Evolutionary conservation across 2,797 vertebrate genomes (phyloP).

Genomic region (Cottoperca gobio): DNA sequence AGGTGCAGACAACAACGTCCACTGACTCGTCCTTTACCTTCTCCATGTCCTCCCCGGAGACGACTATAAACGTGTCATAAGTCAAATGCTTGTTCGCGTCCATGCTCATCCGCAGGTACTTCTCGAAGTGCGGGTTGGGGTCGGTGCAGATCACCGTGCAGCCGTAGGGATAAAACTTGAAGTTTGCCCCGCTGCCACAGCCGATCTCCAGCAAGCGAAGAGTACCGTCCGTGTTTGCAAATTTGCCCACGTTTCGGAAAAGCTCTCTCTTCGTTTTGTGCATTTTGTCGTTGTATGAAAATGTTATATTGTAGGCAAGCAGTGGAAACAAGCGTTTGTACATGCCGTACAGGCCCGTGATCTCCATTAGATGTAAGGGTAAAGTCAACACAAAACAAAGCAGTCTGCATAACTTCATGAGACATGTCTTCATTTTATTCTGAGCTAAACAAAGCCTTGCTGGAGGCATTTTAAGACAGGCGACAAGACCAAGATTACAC

Average conservation of each 20-base stretch:
- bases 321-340: constrained; percentile 84
- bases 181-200: constrained; percentile 82
- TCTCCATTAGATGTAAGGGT: constrained; percentile 49
- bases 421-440: constrained; percentile 40
- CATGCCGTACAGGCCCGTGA: constrained; percentile 52
- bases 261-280: constrained; percentile 77
- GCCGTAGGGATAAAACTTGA: constrained; percentile 78
- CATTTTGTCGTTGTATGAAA: constrained; percentile 78
- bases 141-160: constrained; percentile 82
- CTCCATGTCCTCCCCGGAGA: constrained; percentile 83
- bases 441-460: not conserved
- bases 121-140: constrained; percentile 81
- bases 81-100: constrained; percentile 83
- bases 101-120: constrained; percentile 82
- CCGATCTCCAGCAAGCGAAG: constrained; percentile 82
- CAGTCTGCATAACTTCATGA: constrained; percentile 52
- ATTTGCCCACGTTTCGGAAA: constrained; percentile 73
- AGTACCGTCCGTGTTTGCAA: constrained; percentile 54
- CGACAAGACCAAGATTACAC: constrained; percentile 63
- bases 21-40: constrained; percentile 79
- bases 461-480: not conserved
- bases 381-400: constrained; percentile 42
- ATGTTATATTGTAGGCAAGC: constrained; percentile 70
- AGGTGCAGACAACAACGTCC: constrained; percentile 88
- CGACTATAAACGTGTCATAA: constrained; percentile 79